phyloP scores from a whole-genome alignment of 2,113 vertebrate species.

The Phocoena sinus region DNA sequence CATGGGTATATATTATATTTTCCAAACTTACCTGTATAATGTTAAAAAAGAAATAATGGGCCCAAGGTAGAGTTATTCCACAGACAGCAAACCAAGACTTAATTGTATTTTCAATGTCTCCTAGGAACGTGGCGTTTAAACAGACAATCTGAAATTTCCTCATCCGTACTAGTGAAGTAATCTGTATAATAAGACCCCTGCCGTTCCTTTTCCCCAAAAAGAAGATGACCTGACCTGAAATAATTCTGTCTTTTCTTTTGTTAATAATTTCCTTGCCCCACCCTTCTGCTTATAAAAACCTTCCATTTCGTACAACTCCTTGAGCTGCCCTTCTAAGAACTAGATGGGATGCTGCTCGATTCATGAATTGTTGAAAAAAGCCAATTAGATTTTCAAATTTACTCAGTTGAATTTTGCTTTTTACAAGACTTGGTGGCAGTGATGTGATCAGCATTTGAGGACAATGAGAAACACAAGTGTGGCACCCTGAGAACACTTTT shows the following conservation, averaged over 20 bases:
- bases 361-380: not conserved
- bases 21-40: not conserved
- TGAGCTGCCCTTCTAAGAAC: not conserved
- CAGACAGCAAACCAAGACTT: not conserved
- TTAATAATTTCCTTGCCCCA: not conserved
- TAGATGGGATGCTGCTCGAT: not conserved
- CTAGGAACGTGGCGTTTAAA: not conserved
- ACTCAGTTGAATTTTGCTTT: not conserved
- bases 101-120: not conserved
- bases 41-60: not conserved
- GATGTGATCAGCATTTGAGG: not conserved
- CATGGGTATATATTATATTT: not conserved
- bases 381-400: not conserved
- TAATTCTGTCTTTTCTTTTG: not conserved
- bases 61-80: not conserved
- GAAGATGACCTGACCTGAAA: not conserved
- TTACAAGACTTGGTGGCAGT: not conserved
- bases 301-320: not conserved
- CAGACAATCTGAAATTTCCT: not conserved
- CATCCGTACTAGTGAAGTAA: not conserved
- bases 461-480: not conserved
- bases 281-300: not conserved
- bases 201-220: not conserved
- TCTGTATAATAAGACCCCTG: not conserved
- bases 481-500: not conserved